Conservation (phyloP, 2,797 vertebrate species). For the Hypotaenidia okinawae region DNA sequence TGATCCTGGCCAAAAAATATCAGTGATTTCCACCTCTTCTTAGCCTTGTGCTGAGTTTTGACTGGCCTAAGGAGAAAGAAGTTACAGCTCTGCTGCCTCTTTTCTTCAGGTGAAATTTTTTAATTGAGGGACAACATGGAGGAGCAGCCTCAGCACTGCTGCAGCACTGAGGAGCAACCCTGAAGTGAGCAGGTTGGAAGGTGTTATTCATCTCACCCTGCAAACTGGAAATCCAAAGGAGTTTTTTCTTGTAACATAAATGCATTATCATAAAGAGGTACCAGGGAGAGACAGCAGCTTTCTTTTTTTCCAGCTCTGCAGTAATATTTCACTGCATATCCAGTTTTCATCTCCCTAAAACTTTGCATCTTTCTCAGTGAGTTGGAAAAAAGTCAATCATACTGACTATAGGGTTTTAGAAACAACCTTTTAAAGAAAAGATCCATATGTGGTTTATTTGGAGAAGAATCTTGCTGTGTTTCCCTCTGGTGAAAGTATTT, state of each 20-base stretch:
- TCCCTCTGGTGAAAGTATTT: constrained; percentile 64
- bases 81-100: background rate
- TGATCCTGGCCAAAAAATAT: background rate
- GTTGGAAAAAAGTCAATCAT: background rate
- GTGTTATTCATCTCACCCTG: background rate
- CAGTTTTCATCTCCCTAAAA: background rate
- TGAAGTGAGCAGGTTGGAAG: background rate
- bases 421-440: background rate
- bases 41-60: background rate
- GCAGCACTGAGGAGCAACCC: background rate
- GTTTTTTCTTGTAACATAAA: background rate
- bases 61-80: background rate
- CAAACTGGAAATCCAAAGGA: background rate
- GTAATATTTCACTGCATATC: background rate
- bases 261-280: background rate
- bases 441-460: background rate
- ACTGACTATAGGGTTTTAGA: background rate
- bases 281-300: background rate
- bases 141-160: background rate
- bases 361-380: background rate
- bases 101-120: background rate
- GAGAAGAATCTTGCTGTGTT: constrained; percentile 37
- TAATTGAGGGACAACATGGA: background rate
- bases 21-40: background rate
- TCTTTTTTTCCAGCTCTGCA: background rate